phyloP scores from a whole-genome alignment of 2,797 vertebrate genomes.

The Tauraco hartlaubi region DNA sequence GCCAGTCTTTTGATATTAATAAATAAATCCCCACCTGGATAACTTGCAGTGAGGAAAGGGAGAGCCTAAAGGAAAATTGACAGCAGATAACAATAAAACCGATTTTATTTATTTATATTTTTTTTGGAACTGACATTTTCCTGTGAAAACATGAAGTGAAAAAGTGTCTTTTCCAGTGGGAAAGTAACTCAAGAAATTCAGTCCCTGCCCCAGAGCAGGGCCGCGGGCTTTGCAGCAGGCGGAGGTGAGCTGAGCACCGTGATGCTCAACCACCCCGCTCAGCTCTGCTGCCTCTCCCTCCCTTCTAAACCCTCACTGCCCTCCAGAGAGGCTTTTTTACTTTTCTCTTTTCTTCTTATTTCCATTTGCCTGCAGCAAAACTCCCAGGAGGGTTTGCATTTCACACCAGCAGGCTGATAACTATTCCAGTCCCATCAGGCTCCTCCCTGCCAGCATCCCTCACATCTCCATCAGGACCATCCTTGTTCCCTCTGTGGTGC shows the following conservation, averaged over 20 bases:
- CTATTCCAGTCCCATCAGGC: neutral
- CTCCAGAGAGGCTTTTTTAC: neutral
- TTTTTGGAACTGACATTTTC: neutral
- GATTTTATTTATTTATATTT: neutral
- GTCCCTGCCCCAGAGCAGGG: neutral
- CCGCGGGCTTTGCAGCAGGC: neutral
- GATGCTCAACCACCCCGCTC: neutral
- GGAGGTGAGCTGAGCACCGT: neutral
- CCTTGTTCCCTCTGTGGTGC: neutral
- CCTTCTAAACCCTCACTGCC: neutral
- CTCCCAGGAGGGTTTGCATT: neutral
- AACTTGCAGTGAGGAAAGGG: neutral
- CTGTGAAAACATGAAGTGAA: neutral
- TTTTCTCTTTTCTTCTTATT: neutral
- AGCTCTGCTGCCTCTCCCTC: neutral
- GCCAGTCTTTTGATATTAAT: neutral
- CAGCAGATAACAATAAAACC: slow-evolving; percentile 10
- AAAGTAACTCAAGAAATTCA: neutral
- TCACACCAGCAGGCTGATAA: neutral
- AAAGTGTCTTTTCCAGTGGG: neutral
- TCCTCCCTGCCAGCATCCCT: neutral
- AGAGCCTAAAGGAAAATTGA: neutral
- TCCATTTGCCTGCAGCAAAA: neutral
- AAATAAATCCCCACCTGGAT: neutral
- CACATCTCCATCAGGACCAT: neutral